phyloP scores from a whole-genome alignment of 2,113 vertebrate species.

The Lethenteron camtschaticum region DNA sequence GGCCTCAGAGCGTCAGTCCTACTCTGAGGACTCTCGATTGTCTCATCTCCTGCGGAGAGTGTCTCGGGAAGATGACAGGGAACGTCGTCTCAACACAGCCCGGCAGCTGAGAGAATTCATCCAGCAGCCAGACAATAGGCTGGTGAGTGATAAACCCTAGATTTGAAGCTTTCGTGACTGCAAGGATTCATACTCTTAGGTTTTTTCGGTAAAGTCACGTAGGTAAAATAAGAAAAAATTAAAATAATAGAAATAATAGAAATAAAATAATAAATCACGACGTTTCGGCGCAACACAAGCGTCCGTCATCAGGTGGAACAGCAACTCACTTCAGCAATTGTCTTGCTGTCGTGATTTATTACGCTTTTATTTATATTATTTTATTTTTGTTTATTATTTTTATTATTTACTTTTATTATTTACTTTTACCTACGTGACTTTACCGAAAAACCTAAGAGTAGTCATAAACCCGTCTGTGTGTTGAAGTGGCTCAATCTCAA shows the following conservation, averaged over 20 bases:
- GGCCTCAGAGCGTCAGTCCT: constrained; percentile 65
- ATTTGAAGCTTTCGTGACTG: background rate
- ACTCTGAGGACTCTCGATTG: constrained; percentile 96
- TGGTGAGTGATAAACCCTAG: constrained; percentile 29
- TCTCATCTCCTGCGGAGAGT: constrained; percentile 96
- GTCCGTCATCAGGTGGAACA: too few relatives aligned
- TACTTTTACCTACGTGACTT: constrained; percentile 9
- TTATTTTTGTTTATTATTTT: too few relatives aligned
- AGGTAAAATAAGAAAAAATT: background rate
- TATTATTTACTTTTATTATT: constrained; percentile 4
- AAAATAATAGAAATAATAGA: background rate
- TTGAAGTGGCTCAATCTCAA: constrained; percentile 14
- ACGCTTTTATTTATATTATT: background rate
- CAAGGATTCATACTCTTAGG: background rate
- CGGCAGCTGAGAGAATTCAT: constrained; percentile 97
- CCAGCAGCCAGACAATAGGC: constrained; percentile 87
- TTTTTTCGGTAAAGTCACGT: background rate
- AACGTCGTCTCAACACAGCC: constrained; percentile 86
- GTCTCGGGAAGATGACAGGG: constrained; percentile 97
- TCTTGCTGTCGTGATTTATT: background rate
- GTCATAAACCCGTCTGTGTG: constrained; percentile 19
- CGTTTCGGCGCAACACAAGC: background rate
- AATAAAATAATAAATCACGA: background rate
- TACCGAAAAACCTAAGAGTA: constrained; percentile 9
- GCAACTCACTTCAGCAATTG: too few relatives aligned